Conservation (phyloP, 2,888 invertebrate genomes). For the Entomobrya proxima region DNA sequence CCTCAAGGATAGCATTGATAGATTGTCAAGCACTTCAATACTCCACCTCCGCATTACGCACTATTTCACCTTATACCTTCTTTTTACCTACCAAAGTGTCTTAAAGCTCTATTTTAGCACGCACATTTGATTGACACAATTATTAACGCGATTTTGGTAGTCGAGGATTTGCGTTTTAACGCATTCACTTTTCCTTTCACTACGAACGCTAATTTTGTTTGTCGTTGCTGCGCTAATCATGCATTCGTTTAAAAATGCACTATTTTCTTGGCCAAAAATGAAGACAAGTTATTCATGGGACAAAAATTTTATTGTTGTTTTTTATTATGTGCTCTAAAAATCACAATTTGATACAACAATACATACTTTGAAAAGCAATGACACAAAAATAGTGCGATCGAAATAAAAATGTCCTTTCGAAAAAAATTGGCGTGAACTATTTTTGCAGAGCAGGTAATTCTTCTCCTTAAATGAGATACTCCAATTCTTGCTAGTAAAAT, state of each 20-base stretch:
- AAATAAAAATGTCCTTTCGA: background rate
- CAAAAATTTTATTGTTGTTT: no score
- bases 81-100: no score
- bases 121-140: background rate
- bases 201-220: no score
- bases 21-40: background rate
- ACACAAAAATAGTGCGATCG: no score
- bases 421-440: background rate
- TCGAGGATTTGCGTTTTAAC: background rate
- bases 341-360: background rate
- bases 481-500: background rate
- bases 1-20: no score
- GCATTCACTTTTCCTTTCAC: conserved; percentile 46
- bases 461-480: background rate
- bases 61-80: no score
- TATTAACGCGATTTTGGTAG: background rate
- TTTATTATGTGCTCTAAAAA: background rate
- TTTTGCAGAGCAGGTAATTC: background rate
- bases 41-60: background rate
- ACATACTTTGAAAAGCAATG: background rate
- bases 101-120: background rate
- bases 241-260: no score
- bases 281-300: no score
- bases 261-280: no score
- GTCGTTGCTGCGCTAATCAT: background rate